These are phyloP conservation scores for Parnassius smintheus DNA, from an alignment of 2,888 invertebrate genomes.

Conservation along the genomic window DNA sequence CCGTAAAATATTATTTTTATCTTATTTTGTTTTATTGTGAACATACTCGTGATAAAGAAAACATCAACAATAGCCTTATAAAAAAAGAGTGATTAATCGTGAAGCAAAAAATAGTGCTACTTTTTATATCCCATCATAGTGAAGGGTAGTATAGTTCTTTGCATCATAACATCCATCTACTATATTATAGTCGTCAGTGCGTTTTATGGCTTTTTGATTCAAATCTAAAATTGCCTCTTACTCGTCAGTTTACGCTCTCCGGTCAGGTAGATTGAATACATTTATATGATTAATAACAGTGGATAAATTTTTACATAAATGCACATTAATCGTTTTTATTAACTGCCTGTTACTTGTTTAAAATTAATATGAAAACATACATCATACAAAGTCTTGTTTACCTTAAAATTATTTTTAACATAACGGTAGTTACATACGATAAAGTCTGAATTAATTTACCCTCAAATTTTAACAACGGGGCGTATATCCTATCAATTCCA, in stretches of 20 bases:
- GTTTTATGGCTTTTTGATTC: constrained; percentile 63
- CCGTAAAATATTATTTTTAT: too few species aligned
- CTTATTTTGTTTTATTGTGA: too few species aligned
- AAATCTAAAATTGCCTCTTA: constrained; percentile 70
- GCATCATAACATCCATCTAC: constrained; percentile 31
- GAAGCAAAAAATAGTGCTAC: background rate
- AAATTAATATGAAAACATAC: too few species aligned
- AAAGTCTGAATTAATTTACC: too few species aligned
- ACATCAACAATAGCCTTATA: too few species aligned
- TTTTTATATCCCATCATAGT: constrained; percentile 9
- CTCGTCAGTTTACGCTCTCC: constrained; percentile 45
- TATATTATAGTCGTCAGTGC: constrained; percentile 42
- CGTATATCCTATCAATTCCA: too few species aligned
- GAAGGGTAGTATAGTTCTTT: constrained; percentile 13
- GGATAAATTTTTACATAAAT: constrained; percentile 22
- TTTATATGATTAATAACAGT: constrained; percentile 25
- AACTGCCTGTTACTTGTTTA: background rate
- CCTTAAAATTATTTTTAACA: too few species aligned
- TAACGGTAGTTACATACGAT: too few species aligned
- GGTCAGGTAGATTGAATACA: constrained; percentile 22
- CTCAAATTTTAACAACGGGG: too few species aligned
- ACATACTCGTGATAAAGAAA: too few species aligned
- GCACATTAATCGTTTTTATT: constrained; percentile 15
- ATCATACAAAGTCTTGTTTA: too few species aligned
- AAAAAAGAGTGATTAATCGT: too few species aligned